A percentile compares a stretch with the other conserved stretches of the same genome.
Evolutionary conservation across 2,888 invertebrate species (phyloP).

Genomic region (Arge pagana): DNA sequence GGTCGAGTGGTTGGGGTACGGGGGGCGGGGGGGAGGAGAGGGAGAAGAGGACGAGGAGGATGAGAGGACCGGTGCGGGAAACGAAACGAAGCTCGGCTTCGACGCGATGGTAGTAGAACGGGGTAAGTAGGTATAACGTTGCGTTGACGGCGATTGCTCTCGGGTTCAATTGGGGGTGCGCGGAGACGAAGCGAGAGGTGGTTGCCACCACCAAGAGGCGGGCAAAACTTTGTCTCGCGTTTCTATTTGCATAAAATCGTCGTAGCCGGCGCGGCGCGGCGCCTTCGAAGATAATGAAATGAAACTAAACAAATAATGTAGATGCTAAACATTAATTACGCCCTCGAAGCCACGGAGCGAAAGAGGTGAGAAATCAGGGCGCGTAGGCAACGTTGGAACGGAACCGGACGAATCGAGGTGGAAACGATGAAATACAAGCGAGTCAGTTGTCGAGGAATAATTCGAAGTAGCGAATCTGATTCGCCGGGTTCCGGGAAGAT

Average conservation of each 20-base stretch:
- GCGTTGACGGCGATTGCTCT: too few species aligned
- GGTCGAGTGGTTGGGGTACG: too few species aligned
- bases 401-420: constrained; percentile 13
- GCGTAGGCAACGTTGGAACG: constrained; percentile 11
- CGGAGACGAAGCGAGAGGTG: not conserved
- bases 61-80: too few species aligned
- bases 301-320: constrained; percentile 57
- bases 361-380: constrained; percentile 4
- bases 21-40: too few species aligned
- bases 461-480: too few species aligned
- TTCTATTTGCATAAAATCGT: constrained; percentile 55
- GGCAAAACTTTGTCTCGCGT: constrained; percentile 45
- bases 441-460: too few species aligned
- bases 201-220: constrained; percentile 30
- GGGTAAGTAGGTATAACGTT: too few species aligned
- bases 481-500: too few species aligned
- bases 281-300: constrained; percentile 53
- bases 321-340: constrained; percentile 56
- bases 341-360: constrained; percentile 33
- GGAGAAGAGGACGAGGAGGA: too few species aligned
- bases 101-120: too few species aligned
- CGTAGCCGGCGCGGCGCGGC: constrained; percentile 45
- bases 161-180: constrained; percentile 4
- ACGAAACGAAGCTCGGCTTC: too few species aligned
- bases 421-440: constrained; percentile 22